Percentiles rank a stretch among this genome's conserved stretches.
Evolutionary conservation across 2,888 invertebrate species (phyloP).

Genomic region (Plagodis dolabraria): DNA sequence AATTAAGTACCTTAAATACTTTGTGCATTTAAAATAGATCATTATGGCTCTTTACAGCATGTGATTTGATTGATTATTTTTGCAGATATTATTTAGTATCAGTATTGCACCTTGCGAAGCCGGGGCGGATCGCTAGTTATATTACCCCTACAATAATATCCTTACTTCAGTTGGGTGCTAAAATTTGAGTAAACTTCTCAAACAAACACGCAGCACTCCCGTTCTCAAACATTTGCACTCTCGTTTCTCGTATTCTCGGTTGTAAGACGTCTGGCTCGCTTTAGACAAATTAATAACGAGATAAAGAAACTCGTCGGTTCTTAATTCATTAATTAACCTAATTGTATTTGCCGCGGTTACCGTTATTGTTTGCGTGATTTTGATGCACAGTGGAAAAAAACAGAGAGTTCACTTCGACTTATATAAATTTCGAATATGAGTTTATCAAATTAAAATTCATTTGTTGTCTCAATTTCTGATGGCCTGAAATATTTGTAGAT

Average conservation of each 20-base stretch:
- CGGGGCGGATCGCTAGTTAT: too few relatives aligned
- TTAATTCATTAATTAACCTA: slow-evolving; percentile 85
- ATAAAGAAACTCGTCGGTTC: slow-evolving; percentile 82
- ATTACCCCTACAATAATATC: too few relatives aligned
- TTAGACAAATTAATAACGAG: slow-evolving; percentile 84
- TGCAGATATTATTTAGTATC: too few relatives aligned
- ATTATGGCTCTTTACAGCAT: too few relatives aligned
- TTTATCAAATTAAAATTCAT: too few relatives aligned
- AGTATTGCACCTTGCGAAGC: too few relatives aligned
- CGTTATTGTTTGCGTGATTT: slow-evolving; percentile 67
- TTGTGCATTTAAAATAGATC: too few relatives aligned
- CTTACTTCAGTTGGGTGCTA: slow-evolving; percentile 16
- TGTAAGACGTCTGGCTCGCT: slow-evolving; percentile 77
- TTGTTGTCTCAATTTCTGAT: too few relatives aligned
- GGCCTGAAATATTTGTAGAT: too few relatives aligned
- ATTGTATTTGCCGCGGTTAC: slow-evolving; percentile 80
- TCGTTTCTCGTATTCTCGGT: slow-evolving; percentile 39
- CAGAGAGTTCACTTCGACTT: not conserved
- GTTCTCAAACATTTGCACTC: slow-evolving; percentile 65
- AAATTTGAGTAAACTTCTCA: slow-evolving; percentile 38
- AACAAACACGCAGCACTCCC: slow-evolving; percentile 35
- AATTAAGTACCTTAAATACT: too few relatives aligned
- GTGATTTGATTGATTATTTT: too few relatives aligned
- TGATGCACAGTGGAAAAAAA: slow-evolving; percentile 23
- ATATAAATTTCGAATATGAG: too few relatives aligned